Conservation (phyloP, 1,140 invertebrate genomes). For the Diachasma alloeum region DNA sequence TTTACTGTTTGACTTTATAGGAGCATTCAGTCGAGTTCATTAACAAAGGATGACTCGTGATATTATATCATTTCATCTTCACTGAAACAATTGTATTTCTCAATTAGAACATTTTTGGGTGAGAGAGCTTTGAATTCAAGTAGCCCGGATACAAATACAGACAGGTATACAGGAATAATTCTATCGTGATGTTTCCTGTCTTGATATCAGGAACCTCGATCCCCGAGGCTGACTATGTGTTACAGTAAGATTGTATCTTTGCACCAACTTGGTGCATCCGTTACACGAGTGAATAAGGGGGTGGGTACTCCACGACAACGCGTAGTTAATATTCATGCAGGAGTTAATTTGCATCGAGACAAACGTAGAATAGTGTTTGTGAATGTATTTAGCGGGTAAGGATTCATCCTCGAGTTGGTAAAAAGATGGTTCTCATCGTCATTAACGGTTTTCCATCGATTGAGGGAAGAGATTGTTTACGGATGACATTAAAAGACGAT, state of each 20-base stretch:
- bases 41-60: not conserved
- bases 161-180: constrained; percentile 39
- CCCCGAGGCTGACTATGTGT: constrained; percentile 42
- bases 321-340: constrained; percentile 54
- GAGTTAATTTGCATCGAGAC: constrained; percentile 51
- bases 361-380: not conserved
- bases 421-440: no score
- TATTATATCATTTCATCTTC: not conserved
- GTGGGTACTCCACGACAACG: constrained; percentile 34
- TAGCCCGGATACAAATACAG: not conserved
- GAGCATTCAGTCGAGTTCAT: not conserved
- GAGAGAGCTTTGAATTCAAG: not conserved
- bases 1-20: not conserved
- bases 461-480: no score
- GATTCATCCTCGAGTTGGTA: not conserved
- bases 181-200: constrained; percentile 24
- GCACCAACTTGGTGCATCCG: constrained; percentile 38
- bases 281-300: constrained; percentile 34
- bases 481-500: no score
- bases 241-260: constrained; percentile 47
- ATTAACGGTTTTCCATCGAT: no score
- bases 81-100: no score
- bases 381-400: not conserved
- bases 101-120: not conserved
- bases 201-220: not conserved